These are phyloP conservation scores for Apoderus coryli DNA, from an alignment of 2,888 invertebrate genomes.

Conservation along the genomic window DNA sequence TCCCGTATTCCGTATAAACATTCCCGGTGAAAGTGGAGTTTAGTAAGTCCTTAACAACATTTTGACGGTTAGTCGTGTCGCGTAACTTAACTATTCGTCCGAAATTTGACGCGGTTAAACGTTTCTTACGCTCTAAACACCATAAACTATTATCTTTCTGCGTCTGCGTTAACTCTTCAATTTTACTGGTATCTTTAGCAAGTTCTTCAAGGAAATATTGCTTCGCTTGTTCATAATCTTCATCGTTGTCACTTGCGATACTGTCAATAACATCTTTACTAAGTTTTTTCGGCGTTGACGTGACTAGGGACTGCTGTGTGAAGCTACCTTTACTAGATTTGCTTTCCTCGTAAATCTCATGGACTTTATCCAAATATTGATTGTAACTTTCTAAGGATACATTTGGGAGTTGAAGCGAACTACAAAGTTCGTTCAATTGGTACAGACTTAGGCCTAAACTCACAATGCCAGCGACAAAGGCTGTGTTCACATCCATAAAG, in stretches of 20 bases:
- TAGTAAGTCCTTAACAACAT: slow-evolving; percentile 17
- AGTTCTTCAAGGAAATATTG: slow-evolving; percentile 16
- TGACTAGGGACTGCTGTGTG: background rate
- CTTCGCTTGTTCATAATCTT: slow-evolving; percentile 15
- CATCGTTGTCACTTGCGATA: background rate
- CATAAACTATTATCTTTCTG: slow-evolving; percentile 20
- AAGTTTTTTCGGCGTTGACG: slow-evolving; percentile 12
- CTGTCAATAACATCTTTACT: slow-evolving; percentile 6
- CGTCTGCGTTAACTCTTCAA: slow-evolving; percentile 16
- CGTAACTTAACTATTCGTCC: slow-evolving; percentile 20
- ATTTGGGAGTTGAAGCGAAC: slow-evolving; percentile 18
- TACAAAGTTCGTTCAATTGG: slow-evolving; percentile 20
- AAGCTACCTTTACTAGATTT: slow-evolving; percentile 10
- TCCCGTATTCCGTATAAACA: slow-evolving; percentile 19
- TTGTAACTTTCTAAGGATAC: slow-evolving; percentile 17
- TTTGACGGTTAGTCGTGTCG: slow-evolving; percentile 17
- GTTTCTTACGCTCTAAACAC: slow-evolving; percentile 20
- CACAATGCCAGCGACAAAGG: slow-evolving; percentile 19
- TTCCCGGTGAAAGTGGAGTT: slow-evolving; percentile 19
- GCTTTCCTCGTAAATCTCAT: slow-evolving; percentile 18
- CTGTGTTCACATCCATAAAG: slow-evolving; percentile 19
- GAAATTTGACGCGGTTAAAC: slow-evolving; percentile 25
- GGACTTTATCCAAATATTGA: slow-evolving; percentile 18
- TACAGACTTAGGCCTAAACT: slow-evolving; percentile 19
- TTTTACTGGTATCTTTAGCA: slow-evolving; percentile 15